A percentile compares a stretch with the other conserved stretches of the same genome.
Conservation (phyloP, 2,113 vertebrate genomes). For the Varanus komodoensis region DNA sequence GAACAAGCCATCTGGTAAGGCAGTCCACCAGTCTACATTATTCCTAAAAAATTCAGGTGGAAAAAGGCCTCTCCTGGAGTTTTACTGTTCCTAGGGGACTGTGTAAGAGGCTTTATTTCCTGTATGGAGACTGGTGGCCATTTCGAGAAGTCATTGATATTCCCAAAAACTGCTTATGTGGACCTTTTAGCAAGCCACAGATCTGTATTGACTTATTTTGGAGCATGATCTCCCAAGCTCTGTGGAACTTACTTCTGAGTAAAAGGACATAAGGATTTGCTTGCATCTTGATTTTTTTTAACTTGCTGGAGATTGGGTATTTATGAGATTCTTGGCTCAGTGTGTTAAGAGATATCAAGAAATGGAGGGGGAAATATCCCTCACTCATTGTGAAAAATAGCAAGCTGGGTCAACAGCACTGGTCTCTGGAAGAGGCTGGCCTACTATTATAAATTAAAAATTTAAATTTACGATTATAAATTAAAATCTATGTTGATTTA, state of each 20-base stretch:
- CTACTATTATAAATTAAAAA: too few species aligned
- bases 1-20: too few species aligned
- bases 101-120: too few species aligned
- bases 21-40: too few species aligned
- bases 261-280: neutral
- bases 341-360: neutral
- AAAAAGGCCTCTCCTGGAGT: too few species aligned
- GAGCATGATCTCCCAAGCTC: neutral
- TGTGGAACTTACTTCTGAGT: neutral
- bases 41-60: too few species aligned
- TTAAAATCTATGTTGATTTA: too few species aligned
- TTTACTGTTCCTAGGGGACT: too few species aligned
- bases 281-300: neutral
- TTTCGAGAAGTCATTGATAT: too few species aligned
- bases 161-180: too few species aligned
- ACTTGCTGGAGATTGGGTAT: neutral
- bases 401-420: neutral
- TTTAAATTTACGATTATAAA: too few species aligned
- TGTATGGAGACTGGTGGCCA: too few species aligned
- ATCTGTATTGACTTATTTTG: neutral
- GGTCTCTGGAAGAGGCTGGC: neutral
- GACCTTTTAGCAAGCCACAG: neutral
- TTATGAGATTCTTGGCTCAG: neutral
- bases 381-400: neutral
- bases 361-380: neutral